phyloP scores from a whole-genome alignment of 2,888 invertebrate genomes.

The Leucania comma region DNA sequence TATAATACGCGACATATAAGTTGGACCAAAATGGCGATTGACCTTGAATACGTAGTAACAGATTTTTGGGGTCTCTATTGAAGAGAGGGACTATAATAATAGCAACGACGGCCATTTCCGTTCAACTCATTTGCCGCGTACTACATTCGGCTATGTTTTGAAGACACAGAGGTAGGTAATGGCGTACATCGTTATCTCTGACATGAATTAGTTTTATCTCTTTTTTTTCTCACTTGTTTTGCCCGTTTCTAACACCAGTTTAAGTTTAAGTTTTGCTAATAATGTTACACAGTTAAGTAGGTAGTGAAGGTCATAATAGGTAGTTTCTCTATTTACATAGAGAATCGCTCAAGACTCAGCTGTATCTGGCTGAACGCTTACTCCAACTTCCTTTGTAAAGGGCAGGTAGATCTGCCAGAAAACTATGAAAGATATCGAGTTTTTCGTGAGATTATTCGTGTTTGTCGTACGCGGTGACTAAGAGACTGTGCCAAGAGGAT shows the following conservation, averaged over 20 bases:
- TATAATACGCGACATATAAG: not conserved
- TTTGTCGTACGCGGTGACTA: not conserved
- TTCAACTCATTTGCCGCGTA: no score
- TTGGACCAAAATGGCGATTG: no score
- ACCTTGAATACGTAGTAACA: no score
- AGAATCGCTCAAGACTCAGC: no score
- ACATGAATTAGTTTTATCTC: not conserved
- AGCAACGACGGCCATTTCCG: no score
- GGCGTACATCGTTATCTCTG: not conserved
- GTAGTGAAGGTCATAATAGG: no score
- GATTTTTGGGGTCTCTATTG: no score
- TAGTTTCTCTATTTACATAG: no score
- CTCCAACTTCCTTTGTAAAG: not conserved
- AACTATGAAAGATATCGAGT: not conserved
- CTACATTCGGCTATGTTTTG: constrained; percentile 10
- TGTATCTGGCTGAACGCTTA: no score
- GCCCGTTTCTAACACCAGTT: not conserved
- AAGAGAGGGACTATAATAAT: no score
- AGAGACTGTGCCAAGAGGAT: not conserved
- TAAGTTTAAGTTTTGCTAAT: no score
- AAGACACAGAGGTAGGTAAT: not conserved
- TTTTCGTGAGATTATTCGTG: not conserved
- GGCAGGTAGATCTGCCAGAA: not conserved
- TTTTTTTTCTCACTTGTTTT: not conserved
- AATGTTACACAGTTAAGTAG: no score